Base-by-base conservation (phyloP, 92 coral and sea anemone genomes). In the Parazoanthus darwini region DNA sequence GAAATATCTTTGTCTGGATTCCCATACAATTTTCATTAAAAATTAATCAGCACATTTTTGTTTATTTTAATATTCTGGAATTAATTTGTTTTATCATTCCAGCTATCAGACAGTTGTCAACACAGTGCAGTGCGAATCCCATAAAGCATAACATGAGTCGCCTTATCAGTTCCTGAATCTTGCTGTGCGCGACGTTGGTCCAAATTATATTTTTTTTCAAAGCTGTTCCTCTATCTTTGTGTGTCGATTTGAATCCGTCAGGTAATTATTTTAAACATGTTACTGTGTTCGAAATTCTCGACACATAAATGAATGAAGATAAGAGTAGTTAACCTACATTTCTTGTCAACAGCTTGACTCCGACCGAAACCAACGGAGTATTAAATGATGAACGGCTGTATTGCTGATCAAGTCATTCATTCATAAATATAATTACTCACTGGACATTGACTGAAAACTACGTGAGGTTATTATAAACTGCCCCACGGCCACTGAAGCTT, bases 21-120 rank as follows among this genome's bases (percentile, higher is more conserved):
- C 22, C 33, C 76, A 82, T 23, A 81, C 83, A 51, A 36, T 67
- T 82, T n/a, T 43, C 58, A 83, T 83, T 71, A 83, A 83, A 83
- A 42, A 70, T 84, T 84, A 84, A 84, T 44, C 78, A 46, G 67
- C 23, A 2, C 43, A 46, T 70, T 84, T 29, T 84, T 26, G 51
- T 26, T 63, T 43, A 67, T 65, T 75, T 35, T 39, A 37, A 82
- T 82, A 38, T 82, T 82, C 44, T 84, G 77, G 63, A 44, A 29
- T 71, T 46, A 35, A 81, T 81, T 81, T 36, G 35, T 8, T 75
- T 7, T 51, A 29, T 56, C 71, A 14, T 42, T 39, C 10, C 22
- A 14, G 38, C 66, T 29, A 84, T 71, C 86, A 67, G 74, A 42
- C 86, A 68, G 77, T 35, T 82, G 78, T 43, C 77, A 79, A 50